phyloP scores from a whole-genome alignment of 2,888 invertebrate species.

The Sinotaia quadrata region DNA sequence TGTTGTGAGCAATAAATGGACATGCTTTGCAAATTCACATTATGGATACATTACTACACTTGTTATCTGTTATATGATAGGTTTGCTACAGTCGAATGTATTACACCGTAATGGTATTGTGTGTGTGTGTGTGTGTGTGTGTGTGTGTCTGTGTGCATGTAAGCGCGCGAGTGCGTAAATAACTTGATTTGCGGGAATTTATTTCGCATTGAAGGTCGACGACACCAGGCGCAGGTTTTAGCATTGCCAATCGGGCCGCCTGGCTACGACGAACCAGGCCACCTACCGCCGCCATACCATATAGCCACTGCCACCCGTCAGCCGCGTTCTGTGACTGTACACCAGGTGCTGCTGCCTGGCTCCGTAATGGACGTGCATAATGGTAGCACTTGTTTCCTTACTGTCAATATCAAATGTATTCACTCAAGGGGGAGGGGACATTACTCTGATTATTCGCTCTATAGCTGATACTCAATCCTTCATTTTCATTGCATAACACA shows the following conservation, averaged over 20 bases:
- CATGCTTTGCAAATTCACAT: too few relatives aligned
- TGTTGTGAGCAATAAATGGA: too few relatives aligned
- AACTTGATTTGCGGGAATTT: conserved; percentile 18
- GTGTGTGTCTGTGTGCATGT: too few relatives aligned
- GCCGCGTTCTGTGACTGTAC: background rate
- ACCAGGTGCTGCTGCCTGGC: conserved; percentile 17
- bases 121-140: background rate
- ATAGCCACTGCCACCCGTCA: conserved; percentile 18
- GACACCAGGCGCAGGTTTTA: conserved; percentile 10
- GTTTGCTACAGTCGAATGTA: too few relatives aligned
- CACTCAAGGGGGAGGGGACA: conserved; percentile 25
- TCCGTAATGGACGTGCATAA: conserved; percentile 11
- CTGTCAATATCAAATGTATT: conserved; percentile 17
- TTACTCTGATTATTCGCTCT: too few relatives aligned
- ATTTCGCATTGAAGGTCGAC: conserved; percentile 18
- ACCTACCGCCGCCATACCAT: conserved; percentile 32
- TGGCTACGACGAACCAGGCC: conserved; percentile 21
- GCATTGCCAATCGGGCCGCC: conserved; percentile 26
- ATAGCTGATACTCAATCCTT: too few relatives aligned
- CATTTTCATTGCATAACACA: too few relatives aligned
- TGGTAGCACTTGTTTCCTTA: background rate
- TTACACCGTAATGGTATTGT: too few relatives aligned
- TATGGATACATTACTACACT: too few relatives aligned
- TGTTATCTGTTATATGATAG: too few relatives aligned
- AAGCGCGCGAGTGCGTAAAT: background rate